Conservation (phyloP, 2,888 invertebrate species). For the Acleris sparsana region DNA sequence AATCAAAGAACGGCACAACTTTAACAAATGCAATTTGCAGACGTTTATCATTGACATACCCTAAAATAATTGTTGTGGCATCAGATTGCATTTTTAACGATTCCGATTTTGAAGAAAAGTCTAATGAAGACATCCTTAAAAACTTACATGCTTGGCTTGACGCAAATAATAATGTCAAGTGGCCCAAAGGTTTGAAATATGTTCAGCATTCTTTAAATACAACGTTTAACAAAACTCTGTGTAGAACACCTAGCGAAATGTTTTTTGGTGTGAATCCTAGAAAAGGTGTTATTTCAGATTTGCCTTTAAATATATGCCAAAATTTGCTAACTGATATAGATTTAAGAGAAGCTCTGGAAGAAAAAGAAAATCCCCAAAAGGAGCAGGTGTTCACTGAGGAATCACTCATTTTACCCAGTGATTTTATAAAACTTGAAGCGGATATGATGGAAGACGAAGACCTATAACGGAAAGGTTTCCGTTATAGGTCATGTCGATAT, state of each 20-base stretch:
- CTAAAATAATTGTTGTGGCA: constrained; percentile 54
- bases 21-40: constrained; percentile 57
- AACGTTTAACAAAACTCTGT: constrained; percentile 51
- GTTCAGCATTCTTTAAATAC: constrained; percentile 58
- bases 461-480: too few species aligned
- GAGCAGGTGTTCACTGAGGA: constrained; percentile 52
- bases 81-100: constrained; percentile 45
- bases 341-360: constrained; percentile 47
- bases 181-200: constrained; percentile 60
- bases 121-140: constrained; percentile 58
- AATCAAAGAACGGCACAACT: constrained; percentile 58
- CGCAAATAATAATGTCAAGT: constrained; percentile 51
- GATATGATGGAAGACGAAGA: constrained; percentile 37
- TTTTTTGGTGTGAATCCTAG: constrained; percentile 55
- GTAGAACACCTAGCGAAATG: constrained; percentile 56
- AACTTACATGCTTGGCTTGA: constrained; percentile 55
- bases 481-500: too few species aligned
- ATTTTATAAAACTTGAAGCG: constrained; percentile 54
- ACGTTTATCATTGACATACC: constrained; percentile 48
- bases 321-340: constrained; percentile 53
- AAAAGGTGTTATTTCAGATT: constrained; percentile 49
- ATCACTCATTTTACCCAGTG: constrained; percentile 51
- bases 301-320: constrained; percentile 48
- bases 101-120: constrained; percentile 48
- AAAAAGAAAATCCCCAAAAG: constrained; percentile 42